Evolutionary conservation across 1,140 invertebrate genomes (phyloP).

Genomic region (Drosophila equinoxialis): DNA sequence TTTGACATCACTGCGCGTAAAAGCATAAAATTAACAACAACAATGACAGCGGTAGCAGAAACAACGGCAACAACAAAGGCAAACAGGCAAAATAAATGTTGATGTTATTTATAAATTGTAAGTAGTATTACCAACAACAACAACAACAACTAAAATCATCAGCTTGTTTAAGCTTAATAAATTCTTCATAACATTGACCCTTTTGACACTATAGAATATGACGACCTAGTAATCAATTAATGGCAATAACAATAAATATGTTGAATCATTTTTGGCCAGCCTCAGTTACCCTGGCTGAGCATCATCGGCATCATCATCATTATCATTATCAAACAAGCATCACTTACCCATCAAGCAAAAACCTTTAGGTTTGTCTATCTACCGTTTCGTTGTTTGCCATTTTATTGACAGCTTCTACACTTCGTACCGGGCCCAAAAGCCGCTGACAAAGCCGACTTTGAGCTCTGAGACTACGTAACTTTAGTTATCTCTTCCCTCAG

Average conservation of each 20-base stretch:
- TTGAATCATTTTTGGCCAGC: conserved; percentile 32
- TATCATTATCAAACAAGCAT: conserved; percentile 38
- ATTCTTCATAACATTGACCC: conserved; percentile 61
- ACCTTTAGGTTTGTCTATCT: conserved; percentile 32
- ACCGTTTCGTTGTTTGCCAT: conserved; percentile 53
- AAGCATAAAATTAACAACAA: conserved; percentile 58
- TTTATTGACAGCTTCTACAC: conserved; percentile 31
- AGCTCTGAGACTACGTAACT: conserved; percentile 31
- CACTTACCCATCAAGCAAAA: not conserved
- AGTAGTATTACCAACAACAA: conserved; percentile 34
- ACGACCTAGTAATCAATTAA: conserved; percentile 74
- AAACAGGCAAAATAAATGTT: conserved; percentile 15
- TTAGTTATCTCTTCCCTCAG: conserved; percentile 26
- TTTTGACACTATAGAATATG: conserved; percentile 23
- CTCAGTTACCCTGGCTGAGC: conserved; percentile 13
- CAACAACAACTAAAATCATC: not conserved
- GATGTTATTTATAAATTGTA: conserved; percentile 47
- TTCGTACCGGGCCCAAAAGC: conserved; percentile 13
- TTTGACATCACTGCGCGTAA: conserved; percentile 70
- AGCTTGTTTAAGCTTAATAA: conserved; percentile 30
- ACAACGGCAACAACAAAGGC: conserved; percentile 17
- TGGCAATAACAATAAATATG: conserved; percentile 47
- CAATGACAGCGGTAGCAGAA: conserved; percentile 5
- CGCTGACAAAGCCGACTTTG: conserved; percentile 20
- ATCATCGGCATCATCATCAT: conserved; percentile 7